Conservation (phyloP, 2,888 invertebrate genomes). For the Podotricha telesiphe region DNA sequence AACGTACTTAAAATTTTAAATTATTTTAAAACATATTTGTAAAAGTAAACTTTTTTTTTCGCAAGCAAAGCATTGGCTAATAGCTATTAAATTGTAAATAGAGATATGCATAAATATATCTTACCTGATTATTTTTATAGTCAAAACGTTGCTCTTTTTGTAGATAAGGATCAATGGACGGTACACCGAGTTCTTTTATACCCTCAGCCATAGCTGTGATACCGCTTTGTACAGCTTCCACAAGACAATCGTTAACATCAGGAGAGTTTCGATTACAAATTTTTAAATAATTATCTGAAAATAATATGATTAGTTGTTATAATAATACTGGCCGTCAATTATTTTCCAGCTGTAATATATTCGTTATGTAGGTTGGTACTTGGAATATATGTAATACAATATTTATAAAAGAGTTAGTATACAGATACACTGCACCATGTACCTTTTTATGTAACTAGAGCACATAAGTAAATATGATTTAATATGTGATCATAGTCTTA, state of each 20-base stretch:
- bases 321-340: not conserved
- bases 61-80: no score
- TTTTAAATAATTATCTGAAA: constrained; percentile 80
- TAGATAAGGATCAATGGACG: constrained; percentile 78
- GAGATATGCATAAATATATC: not conserved
- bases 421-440: no score
- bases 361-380: no score
- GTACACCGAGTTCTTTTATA: constrained; percentile 77
- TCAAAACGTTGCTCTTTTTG: constrained; percentile 70
- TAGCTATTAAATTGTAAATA: no score
- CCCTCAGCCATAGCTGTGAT: constrained; percentile 68
- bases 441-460: not conserved
- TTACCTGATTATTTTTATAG: constrained; percentile 77
- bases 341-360: no score
- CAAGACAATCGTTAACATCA: constrained; percentile 84
- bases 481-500: no score
- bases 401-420: no score
- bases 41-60: no score
- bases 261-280: constrained; percentile 81
- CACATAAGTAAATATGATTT: not conserved
- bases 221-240: constrained; percentile 80
- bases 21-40: no score
- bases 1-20: no score
- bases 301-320: constrained; percentile 6
- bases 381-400: no score